Evolutionary conservation across 2,888 invertebrate species (phyloP), one percentile per base, ranked within the genome.

Genomic region (Sminthurinus aureus): DNA sequence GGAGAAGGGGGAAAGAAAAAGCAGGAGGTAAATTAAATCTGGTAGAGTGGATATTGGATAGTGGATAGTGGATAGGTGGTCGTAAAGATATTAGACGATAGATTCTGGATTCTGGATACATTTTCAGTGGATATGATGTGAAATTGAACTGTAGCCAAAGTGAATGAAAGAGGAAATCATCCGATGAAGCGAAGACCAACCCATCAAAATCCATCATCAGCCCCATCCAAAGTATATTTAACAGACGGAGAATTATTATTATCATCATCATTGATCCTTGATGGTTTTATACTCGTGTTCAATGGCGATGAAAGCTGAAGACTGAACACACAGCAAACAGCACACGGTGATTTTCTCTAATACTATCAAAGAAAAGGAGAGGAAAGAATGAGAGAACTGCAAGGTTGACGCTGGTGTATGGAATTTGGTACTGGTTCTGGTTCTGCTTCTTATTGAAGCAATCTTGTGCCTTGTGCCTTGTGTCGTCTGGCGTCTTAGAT

Each of bases 171-270:
- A 67, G 66, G 69, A 77, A 76, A 76, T 51, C 76, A 76, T n/a
- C 52, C 20, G 38, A 38, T 38, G 15, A 20, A 26, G 15, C 13
- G n/a, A 18, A 20, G 13, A 24, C 51, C 76, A 76, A 51, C 13
- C 66, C 79, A 79, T 79, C 50, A 69, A 69, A 79, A 79, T 79
- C 69, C 79, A 79, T 79, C 50, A 77, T 58, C 77, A n/a, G 52
- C 58, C 24, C 51, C 20, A 38, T 38, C 38, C 1, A 38, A 38
- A 38, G 38, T 38, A 38, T 1, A 38, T 38, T 4, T 38, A 38
- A 38, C 38, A 38, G 38, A 38, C 38, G 38, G 38, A 38, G 38
- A 38, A 38, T 38, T 38, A 38, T 38, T 38, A 75, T 75, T n/a
- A 75, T 75, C 75, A 22, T 24, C 4, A 9, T 58, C 58, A 3